phyloP scores from a whole-genome alignment of 2,888 invertebrate genomes.

The Drosophila nigricruria region DNA sequence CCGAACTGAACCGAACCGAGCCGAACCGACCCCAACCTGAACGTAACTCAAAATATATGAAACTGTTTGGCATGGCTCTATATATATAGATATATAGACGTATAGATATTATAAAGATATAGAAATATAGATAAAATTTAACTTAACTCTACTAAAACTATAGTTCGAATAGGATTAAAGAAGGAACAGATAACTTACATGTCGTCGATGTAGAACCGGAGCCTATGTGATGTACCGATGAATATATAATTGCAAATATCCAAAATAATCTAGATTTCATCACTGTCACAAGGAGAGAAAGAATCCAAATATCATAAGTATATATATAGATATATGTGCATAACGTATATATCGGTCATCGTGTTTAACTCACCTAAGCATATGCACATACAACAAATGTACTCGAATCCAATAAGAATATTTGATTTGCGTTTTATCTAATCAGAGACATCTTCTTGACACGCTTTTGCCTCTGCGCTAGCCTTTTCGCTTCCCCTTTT shows the following conservation, averaged over 20 bases:
- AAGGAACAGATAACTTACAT: conserved; percentile 66
- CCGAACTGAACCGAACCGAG: no score
- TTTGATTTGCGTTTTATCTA: conserved; percentile 19
- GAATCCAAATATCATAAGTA: neutral
- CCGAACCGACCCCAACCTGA: neutral
- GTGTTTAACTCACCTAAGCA: conserved; percentile 68
- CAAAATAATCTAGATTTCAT: conserved; percentile 84
- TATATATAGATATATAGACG: neutral
- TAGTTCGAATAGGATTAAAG: neutral
- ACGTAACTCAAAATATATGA: neutral
- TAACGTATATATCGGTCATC: neutral
- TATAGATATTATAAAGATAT: neutral
- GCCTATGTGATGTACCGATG: conserved; percentile 81
- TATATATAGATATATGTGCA: neutral
- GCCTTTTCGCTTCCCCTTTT: neutral
- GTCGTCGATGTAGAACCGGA: conserved; percentile 83
- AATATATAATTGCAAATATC: conserved; percentile 84
- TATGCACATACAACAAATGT: conserved; percentile 62
- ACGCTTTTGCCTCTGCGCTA: conserved; percentile 9
- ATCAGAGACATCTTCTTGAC: conserved; percentile 22
- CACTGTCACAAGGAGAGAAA: conserved; percentile 60
- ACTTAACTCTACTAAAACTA: neutral
- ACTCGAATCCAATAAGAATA: conserved; percentile 50
- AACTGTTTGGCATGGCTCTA: neutral
- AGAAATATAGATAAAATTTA: neutral